Percentiles rank a stretch among this genome's conserved stretches.
Evolutionary conservation across 2,113 vertebrate genomes (phyloP).

Genomic region (Myocastor coypus): DNA sequence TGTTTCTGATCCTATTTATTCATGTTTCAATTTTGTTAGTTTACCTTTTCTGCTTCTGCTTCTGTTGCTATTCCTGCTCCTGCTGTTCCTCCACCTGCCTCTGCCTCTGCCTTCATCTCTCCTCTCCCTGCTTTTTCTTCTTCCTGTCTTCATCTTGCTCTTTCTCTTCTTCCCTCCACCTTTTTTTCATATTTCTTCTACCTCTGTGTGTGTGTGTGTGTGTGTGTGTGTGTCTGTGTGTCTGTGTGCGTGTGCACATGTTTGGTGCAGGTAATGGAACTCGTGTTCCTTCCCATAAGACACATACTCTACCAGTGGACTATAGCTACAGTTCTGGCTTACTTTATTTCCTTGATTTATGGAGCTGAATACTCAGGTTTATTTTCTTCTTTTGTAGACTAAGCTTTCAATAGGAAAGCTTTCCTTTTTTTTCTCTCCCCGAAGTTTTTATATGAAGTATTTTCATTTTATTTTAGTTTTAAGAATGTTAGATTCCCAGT

Average conservation of each 20-base stretch:
- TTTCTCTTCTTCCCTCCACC: no score
- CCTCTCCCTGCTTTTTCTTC: rapidly evolving
- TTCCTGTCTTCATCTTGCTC: background rate
- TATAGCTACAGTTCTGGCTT: background rate
- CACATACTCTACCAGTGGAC: background rate
- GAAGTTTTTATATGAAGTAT: background rate
- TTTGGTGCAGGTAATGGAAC: background rate
- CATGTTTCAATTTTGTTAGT: background rate
- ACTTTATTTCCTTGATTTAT: background rate
- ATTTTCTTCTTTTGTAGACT: background rate
- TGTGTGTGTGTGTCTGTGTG: background rate
- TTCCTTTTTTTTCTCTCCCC: background rate
- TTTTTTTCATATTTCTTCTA: background rate
- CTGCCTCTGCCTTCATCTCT: background rate
- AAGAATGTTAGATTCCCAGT: background rate
- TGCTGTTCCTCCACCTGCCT: background rate
- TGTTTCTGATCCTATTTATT: conserved; percentile 13
- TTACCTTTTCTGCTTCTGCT: background rate
- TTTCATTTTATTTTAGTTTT: conserved; percentile 16
- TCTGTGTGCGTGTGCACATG: background rate
- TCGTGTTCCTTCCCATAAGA: background rate
- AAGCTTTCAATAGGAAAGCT: background rate
- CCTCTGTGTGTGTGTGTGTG: background rate
- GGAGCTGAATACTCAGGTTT: background rate
- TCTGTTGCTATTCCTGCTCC: background rate